Evolutionary conservation across 2,113 vertebrate genomes (phyloP).

Genomic region (Stigmatopora nigra): DNA sequence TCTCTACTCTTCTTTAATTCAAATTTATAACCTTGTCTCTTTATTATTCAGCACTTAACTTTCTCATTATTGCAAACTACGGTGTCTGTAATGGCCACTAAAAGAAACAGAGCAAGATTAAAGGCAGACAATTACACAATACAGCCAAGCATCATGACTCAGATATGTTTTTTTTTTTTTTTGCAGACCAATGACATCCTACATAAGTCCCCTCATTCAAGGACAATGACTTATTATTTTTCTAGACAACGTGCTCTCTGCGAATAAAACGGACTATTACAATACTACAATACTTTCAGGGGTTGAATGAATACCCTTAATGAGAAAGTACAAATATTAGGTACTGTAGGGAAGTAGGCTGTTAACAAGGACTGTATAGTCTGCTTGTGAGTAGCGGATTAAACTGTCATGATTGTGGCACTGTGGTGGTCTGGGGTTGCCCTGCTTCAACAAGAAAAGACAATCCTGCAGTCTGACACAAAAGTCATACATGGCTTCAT

Average conservation of each 20-base stretch:
- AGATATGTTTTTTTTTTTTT: neutral
- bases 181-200: conserved; percentile 3
- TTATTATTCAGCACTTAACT: conserved; percentile 1
- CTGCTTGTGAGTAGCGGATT: neutral
- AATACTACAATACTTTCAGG: neutral
- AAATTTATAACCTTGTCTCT: neutral
- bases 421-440: neutral
- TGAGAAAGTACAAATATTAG: neutral
- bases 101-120: neutral
- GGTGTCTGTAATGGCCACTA: conserved; percentile 1
- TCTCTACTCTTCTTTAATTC: conserved; percentile 1
- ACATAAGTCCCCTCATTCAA: conserved; percentile 20
- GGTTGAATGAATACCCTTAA: neutral
- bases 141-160: neutral
- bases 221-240: neutral
- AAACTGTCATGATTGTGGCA: neutral
- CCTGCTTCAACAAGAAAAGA: neutral
- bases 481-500: neutral
- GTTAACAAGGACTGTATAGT: neutral
- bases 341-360: neutral
- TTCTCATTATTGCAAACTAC: conserved; percentile 2
- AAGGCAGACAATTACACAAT: conserved; percentile 19
- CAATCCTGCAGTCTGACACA: neutral
- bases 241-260: neutral
- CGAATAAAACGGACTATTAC: neutral